Evolutionary conservation across 2,888 invertebrate genomes (phyloP), one percentile per base, ranked within the genome.

Genomic region (Sesia apiformis): DNA sequence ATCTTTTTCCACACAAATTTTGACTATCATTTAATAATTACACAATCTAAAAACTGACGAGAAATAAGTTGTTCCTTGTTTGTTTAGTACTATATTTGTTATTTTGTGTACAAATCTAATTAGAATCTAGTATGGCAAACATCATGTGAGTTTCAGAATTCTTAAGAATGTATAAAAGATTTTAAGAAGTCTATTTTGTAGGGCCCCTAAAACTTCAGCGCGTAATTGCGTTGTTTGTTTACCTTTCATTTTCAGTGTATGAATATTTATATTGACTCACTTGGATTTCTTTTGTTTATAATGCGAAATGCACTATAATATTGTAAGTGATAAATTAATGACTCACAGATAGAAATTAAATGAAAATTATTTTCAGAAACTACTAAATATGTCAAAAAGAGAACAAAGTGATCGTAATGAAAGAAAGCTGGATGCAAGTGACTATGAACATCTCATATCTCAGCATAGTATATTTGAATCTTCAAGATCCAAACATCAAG

Each of bases 381-480:
- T 38, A 4, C 46, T 53, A 40, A 83, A 78, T 73, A 89, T 89
- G 89, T 87, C 90, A 70, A 90, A 86, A 79, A 84, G 89, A 74
- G 90, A 90, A 58, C 79, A 79, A 73, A 76, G 71, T 63, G 88
- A 89, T 65, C 77, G 88, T 61, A 81, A 80, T 66, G 89, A 89
- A 64, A 80, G 87, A 72, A 89, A 89, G 72, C 76, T 87, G 70
- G 89, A 90, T 60, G 65, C 83, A 23, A 87, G 80, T 62, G 90
- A 90, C 70, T 90, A 90, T 67, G 90, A 90, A 71, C 87, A 81
- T 62, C 74, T 90, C 53, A 81, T 90, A 69, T 82, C 86, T 54
- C 90, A 90, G 60, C 90, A 90, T 65, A 90, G 83, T 65, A 82
- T 90, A 70, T 90, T 89, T 69, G 90, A 90, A 65, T 74, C 84